phyloP scores from a whole-genome alignment of 2,888 invertebrate genomes.

The Lithophane leautieri region DNA sequence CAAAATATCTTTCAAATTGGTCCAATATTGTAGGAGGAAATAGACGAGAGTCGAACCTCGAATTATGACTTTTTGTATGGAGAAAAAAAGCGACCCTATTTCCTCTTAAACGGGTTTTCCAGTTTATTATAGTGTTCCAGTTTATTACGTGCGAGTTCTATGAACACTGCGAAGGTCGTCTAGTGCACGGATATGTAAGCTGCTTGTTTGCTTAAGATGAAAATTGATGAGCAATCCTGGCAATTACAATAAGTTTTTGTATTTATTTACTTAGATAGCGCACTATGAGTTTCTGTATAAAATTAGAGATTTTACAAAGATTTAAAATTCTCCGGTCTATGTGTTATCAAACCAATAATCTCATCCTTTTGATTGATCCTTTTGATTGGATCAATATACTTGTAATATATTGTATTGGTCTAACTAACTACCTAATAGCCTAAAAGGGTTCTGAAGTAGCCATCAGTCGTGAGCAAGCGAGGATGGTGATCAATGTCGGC shows the following conservation, averaged over 20 bases:
- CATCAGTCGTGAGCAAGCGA: too few relatives aligned
- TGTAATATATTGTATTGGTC: background rate
- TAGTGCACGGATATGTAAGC: background rate
- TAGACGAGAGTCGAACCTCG: too few relatives aligned
- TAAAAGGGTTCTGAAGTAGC: too few relatives aligned
- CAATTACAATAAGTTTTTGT: background rate
- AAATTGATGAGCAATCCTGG: background rate
- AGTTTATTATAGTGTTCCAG: conserved; percentile 9
- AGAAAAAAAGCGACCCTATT: too few relatives aligned
- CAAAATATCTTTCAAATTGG: too few relatives aligned
- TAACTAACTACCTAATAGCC: too few relatives aligned
- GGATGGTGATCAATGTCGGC: too few relatives aligned
- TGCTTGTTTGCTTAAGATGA: background rate
- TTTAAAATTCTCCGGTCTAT: background rate
- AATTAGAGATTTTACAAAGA: background rate
- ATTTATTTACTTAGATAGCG: too few relatives aligned
- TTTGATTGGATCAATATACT: background rate
- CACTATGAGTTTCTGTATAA: background rate
- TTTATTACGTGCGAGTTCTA: conserved; percentile 21
- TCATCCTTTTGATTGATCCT: background rate
- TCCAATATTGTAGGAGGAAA: too few relatives aligned
- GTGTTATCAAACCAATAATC: background rate
- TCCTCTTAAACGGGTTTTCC: too few relatives aligned
- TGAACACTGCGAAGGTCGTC: background rate
- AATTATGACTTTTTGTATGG: too few relatives aligned